A percentile compares a stretch with the other conserved stretches of the same genome.
phyloP scores from a whole-genome alignment of 2,888 invertebrate species.

The Dasypolia templi region DNA sequence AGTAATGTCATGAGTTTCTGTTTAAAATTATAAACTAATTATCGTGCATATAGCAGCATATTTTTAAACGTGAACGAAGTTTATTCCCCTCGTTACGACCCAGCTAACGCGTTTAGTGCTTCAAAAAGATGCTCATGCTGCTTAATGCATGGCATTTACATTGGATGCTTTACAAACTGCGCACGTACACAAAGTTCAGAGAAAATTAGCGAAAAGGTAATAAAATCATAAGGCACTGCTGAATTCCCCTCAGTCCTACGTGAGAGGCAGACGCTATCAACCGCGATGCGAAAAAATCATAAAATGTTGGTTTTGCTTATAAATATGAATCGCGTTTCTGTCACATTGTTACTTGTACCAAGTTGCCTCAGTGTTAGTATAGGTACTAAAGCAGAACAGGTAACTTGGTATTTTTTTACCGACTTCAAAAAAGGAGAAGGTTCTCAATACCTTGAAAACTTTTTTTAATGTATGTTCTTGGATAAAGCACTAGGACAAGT shows the following conservation, averaged over 20 bases:
- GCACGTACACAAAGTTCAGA: constrained; percentile 59
- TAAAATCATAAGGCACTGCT: constrained; percentile 59
- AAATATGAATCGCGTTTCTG: not conserved
- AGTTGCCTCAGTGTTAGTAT: not conserved
- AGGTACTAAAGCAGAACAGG: not conserved
- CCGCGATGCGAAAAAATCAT: constrained; percentile 27
- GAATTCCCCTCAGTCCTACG: constrained; percentile 41
- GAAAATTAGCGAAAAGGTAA: constrained; percentile 64
- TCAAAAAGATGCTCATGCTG: constrained; percentile 52
- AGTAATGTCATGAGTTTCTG: not conserved
- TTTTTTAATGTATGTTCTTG: too few species aligned
- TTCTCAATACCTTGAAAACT: too few species aligned
- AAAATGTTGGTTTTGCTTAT: not conserved
- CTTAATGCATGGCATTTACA: constrained; percentile 56
- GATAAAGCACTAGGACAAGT: too few species aligned
- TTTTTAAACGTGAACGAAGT: constrained; percentile 26
- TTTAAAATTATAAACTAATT: not conserved
- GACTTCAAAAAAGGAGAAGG: too few species aligned
- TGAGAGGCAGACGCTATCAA: constrained; percentile 20
- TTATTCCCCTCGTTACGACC: constrained; percentile 82
- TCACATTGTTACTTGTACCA: not conserved
- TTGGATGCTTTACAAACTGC: constrained; percentile 45
- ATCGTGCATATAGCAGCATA: constrained; percentile 12
- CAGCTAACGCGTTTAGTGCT: constrained; percentile 48
- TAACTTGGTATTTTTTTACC: not conserved